These are phyloP conservation scores for Tribolium castaneum DNA, from an alignment of 1,140 invertebrate genomes.

Conservation along the genomic window DNA sequence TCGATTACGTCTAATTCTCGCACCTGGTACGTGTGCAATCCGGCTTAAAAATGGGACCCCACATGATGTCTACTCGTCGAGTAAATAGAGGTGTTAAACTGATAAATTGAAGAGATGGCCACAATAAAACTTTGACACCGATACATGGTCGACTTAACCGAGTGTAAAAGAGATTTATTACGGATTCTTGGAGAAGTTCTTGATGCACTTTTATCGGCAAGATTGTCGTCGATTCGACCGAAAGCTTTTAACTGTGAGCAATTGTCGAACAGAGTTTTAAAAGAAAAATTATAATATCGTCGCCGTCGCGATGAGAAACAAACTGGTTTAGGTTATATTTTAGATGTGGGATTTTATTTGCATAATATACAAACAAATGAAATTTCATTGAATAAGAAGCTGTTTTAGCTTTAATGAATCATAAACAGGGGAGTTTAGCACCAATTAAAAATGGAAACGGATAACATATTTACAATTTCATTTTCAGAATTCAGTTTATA, in stretches of 20 bases:
- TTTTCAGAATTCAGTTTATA: background rate
- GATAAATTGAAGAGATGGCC: conserved; percentile 39
- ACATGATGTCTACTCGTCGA: conserved; percentile 21
- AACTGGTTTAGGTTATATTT: background rate
- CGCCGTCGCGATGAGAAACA: background rate
- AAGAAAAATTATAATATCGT: background rate
- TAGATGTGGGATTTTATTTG: conserved; percentile 1
- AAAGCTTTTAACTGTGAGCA: conserved; percentile 8
- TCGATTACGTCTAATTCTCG: conserved; percentile 29
- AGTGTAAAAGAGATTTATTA: conserved; percentile 35
- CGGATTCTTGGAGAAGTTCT: conserved; percentile 20
- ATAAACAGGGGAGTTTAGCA: background rate
- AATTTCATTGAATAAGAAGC: conserved; percentile 15
- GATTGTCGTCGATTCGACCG: background rate
- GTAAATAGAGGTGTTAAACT: conserved; percentile 43
- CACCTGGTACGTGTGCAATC: conserved; percentile 36
- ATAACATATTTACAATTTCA: background rate
- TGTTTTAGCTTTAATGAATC: conserved; percentile 9
- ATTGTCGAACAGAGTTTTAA: too few relatives aligned
- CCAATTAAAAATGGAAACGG: background rate
- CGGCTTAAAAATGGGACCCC: conserved; percentile 31
- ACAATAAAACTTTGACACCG: conserved; percentile 35
- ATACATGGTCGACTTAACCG: conserved; percentile 31
- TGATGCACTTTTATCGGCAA: conserved; percentile 23
- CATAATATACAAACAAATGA: conserved; percentile 27